phyloP scores from a whole-genome alignment of 1,140 invertebrate species.

The Polypedilum vanderplanki region DNA sequence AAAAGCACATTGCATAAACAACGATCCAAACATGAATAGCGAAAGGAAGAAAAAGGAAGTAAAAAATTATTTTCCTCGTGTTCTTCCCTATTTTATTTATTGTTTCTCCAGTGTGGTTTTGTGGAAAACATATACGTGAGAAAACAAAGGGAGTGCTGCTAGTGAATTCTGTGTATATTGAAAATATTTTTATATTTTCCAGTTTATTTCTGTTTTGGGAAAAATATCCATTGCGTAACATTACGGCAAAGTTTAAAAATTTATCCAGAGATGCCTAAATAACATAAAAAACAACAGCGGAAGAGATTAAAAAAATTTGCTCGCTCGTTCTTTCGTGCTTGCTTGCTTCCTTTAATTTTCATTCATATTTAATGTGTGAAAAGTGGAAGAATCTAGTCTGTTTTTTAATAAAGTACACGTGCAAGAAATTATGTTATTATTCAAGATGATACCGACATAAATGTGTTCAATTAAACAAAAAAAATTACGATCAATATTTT shows the following conservation, averaged over 20 bases:
- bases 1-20: not conserved
- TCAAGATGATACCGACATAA: no score
- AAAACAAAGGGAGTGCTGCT: not conserved
- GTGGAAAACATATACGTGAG: not conserved
- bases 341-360: not conserved
- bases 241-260: not conserved
- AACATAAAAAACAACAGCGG: not conserved
- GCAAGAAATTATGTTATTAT: no score
- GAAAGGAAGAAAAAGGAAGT: not conserved
- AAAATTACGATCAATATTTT: no score
- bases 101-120: conserved; percentile 4
- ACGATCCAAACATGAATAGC: not conserved
- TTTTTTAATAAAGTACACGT: no score
- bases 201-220: not conserved
- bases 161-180: not conserved
- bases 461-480: no score
- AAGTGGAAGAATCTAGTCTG: no score
- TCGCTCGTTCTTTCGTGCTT: not conserved
- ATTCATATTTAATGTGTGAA: not conserved
- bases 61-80: not conserved
- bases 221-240: not conserved
- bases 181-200: not conserved
- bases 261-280: not conserved
- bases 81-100: not conserved
- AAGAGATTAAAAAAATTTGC: conserved; percentile 10